Evolutionary conservation across 2,113 vertebrate genomes (phyloP).

Genomic region (Ariopsis seemanni): DNA sequence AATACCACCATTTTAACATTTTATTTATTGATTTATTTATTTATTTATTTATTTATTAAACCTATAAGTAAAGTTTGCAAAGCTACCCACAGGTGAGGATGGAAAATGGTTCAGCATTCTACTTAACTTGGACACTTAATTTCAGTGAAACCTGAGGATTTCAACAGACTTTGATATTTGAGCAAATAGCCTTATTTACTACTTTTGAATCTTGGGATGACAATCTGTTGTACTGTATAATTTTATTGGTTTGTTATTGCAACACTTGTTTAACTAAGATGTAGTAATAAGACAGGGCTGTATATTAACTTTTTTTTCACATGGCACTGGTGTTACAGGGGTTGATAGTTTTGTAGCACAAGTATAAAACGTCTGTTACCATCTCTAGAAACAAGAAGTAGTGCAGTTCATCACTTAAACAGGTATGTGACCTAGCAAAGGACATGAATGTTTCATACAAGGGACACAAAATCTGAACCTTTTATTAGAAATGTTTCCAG

Average conservation of each 20-base stretch:
- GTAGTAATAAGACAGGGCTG: neutral
- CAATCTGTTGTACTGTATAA: neutral
- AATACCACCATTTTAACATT: neutral
- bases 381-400: no score
- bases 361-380: no score
- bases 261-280: neutral
- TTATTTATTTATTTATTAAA: neutral
- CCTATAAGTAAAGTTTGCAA: neutral
- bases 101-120: neutral
- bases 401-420: no score
- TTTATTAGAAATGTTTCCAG: no score
- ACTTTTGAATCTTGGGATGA: neutral
- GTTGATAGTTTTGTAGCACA: no score
- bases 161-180: neutral
- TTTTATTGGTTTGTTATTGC: neutral
- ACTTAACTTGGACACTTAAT: neutral
- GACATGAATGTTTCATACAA: no score
- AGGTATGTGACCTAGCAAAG: no score
- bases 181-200: neutral
- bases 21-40: no score
- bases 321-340: no score
- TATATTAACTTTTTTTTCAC: no score
- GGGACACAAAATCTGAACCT: no score
- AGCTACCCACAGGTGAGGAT: neutral
- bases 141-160: neutral